Percentiles rank a stretch among this genome's conserved stretches.
These are phyloP conservation scores for Crepidodera aurea DNA, from an alignment of 2,888 invertebrate genomes.

Conservation along the genomic window DNA sequence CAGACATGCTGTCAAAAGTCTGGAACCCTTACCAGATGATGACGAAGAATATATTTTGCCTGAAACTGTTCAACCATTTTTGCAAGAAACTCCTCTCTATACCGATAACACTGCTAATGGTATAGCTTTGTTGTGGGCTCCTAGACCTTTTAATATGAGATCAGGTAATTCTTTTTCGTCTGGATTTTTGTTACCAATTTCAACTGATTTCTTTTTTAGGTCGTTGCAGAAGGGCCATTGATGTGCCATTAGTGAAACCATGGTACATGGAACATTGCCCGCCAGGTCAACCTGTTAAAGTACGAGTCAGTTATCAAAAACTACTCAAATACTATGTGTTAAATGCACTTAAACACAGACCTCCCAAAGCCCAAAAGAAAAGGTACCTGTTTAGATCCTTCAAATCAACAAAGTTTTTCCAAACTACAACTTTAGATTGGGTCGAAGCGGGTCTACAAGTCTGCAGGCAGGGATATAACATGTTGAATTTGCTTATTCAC, in stretches of 20 bases:
- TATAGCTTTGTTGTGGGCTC: constrained; percentile 96
- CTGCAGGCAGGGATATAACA: constrained; percentile 99
- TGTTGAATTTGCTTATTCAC: constrained; percentile 98
- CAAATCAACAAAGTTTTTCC: constrained; percentile 99
- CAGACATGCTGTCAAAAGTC: constrained; percentile 80
- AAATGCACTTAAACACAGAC: constrained; percentile 95
- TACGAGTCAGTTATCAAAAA: constrained; percentile 98
- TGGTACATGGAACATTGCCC: constrained; percentile 97
- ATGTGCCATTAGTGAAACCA: constrained; percentile 95
- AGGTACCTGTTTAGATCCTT: constrained; percentile 98
- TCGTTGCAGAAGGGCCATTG: constrained; percentile 91
- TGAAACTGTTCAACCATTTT: constrained; percentile 88
- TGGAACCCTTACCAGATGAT: constrained; percentile 91
- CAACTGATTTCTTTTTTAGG: constrained; percentile 63
- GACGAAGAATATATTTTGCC: constrained; percentile 94
- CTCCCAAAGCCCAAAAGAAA: constrained; percentile 98
- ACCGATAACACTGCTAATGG: constrained; percentile 99
- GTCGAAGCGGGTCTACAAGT: constrained; percentile 99
- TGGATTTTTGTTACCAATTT: background rate
- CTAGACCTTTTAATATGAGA: constrained; percentile 95
- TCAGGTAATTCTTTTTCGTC: constrained; percentile 67
- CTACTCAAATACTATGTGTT: constrained; percentile 97
- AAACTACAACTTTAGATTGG: constrained; percentile 99
- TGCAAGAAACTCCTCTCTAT: constrained; percentile 95
- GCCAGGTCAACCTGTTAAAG: constrained; percentile 97